Base-by-base conservation (phyloP, 1,140 invertebrate species). In the Ceratosolen fusciceps region DNA sequence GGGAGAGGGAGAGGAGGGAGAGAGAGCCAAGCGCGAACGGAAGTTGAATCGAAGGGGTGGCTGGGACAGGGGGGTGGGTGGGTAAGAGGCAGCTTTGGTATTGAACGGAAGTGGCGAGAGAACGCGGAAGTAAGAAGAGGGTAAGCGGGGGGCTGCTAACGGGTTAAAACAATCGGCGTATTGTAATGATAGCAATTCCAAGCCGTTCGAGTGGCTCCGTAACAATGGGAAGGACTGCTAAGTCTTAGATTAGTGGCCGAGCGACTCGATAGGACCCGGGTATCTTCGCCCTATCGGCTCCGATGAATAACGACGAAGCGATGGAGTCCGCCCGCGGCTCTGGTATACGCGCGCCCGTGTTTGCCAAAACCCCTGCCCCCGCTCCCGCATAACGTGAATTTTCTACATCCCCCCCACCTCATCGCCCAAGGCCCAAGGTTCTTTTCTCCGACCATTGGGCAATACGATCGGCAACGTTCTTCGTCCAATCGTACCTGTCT, bases 351-450 rank as follows among this genome's bases (percentile, higher is more conserved):
- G 12, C 24, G 24, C 9, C n/a, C 8, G 24, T 34, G 26, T 52
- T 71, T 29, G 47, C 47, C 47, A 47, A 68, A 68, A n/a, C n/a
- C n/a, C n/a, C n/a, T n/a, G n/a, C n/a, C n/a, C n/a, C n/a, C n/a
- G n/a, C 54, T 24, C 16, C 31, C 4, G n/a, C n/a, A 62, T 76
- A 76, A 39, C 62, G 74, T 34, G 74, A 68, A 77, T 77, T 77
- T 77, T 68, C 74, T 47, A 29, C n/a, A 77, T 77, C 68, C 74
- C 65, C n/a, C n/a, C n/a, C n/a, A n/a, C n/a, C n/a, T n/a, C n/a
- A n/a, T n/a, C n/a, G n/a, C n/a, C 47, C 31, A 37, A 67, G 60
- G 60, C 26, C 24, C 58, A 62, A 43, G 19, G n/a, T n/a, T n/a
- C n/a, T n/a, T n/a, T n/a, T n/a, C n/a, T n/a, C n/a, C n/a, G n/a